Percentiles rank a stretch among this genome's conserved stretches.
Conservation (phyloP, 2,797 vertebrate genomes). For the Gallinago solitaria region DNA sequence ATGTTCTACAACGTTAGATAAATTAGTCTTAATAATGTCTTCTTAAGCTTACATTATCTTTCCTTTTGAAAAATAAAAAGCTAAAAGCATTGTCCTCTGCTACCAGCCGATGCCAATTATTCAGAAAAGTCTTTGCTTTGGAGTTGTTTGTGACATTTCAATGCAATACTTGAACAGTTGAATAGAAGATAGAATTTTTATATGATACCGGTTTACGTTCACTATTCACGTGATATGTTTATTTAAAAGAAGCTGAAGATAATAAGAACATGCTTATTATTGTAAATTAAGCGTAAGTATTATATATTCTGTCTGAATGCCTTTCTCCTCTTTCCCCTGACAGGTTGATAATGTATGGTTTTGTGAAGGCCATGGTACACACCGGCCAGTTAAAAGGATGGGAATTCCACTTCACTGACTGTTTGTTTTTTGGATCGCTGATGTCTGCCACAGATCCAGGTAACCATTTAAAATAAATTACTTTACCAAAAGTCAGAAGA, state of each 20-base stretch:
- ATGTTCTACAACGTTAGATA: neutral
- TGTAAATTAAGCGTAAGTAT: neutral
- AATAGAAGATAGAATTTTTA: neutral
- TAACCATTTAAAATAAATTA: conserved; percentile 64
- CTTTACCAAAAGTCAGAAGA: neutral
- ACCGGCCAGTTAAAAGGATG: conserved; percentile 73
- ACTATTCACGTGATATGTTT: neutral
- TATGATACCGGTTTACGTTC: neutral
- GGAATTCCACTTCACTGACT: conserved; percentile 86
- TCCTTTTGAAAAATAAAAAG: conserved; percentile 32
- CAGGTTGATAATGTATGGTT: conserved; percentile 86
- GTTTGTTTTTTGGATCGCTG: conserved; percentile 87
- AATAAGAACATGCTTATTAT: neutral
- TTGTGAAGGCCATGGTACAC: conserved; percentile 83
- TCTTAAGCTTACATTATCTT: conserved; percentile 24
- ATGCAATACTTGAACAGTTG: neutral
- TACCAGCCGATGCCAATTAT: neutral
- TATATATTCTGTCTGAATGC: neutral
- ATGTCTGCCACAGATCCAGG: conserved; percentile 90
- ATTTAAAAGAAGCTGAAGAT: neutral
- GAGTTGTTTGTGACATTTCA: neutral
- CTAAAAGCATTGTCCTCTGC: conserved; percentile 12
- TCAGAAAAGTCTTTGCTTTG: neutral
- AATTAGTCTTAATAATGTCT: conserved; percentile 17
- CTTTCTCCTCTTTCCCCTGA: conserved; percentile 46